Conservation (phyloP, 2,797 vertebrate genomes). For the Psittacula derbiana region DNA sequence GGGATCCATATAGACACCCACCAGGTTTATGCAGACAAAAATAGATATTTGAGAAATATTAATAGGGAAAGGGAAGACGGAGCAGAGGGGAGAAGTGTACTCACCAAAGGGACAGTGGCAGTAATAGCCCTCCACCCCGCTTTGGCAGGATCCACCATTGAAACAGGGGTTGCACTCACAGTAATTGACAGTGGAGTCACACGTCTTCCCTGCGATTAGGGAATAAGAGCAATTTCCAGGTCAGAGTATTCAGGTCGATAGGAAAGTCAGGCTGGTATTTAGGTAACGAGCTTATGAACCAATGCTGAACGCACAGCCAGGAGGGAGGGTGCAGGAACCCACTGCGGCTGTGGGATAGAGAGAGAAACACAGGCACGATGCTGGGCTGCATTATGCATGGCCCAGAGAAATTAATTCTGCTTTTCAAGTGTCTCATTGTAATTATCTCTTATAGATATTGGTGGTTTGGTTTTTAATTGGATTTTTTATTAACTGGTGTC, state of each 20-base stretch:
- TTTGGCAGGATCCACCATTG: conserved; percentile 97
- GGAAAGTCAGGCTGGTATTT: background rate
- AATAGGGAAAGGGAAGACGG: background rate
- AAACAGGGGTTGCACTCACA: conserved; percentile 99
- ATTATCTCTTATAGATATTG: background rate
- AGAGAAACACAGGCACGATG: background rate
- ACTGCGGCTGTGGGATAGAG: accelerated
- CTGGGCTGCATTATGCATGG: background rate
- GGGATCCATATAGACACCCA: background rate
- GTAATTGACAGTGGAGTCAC: conserved; percentile 95
- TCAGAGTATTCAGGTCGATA: background rate
- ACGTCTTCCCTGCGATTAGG: conserved; percentile 87
- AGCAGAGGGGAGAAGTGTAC: conserved; percentile 50
- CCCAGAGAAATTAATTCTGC: background rate
- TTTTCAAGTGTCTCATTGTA: background rate
- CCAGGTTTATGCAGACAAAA: background rate
- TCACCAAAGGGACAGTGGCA: conserved; percentile 98
- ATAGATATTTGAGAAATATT: background rate
- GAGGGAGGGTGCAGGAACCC: background rate
- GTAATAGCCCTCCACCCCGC: conserved; percentile 92
- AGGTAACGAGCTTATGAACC: background rate
- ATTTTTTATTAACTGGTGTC: background rate
- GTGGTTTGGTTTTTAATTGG: background rate
- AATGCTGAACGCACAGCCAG: background rate
- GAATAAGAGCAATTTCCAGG: conserved; percentile 13